These are phyloP conservation scores for Sesia bembeciformis DNA, from an alignment of 2,888 invertebrate species.

Conservation along the genomic window DNA sequence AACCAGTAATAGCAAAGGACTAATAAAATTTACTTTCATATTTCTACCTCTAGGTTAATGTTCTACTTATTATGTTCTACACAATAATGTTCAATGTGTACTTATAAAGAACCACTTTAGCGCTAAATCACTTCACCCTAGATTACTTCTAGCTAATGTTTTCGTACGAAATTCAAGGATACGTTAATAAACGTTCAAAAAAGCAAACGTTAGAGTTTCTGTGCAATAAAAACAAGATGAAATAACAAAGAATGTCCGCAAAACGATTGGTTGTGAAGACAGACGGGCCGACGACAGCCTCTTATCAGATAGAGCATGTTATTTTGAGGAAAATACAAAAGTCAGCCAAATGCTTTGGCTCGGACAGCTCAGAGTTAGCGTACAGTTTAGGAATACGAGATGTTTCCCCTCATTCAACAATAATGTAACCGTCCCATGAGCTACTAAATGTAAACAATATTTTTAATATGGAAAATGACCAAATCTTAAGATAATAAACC, in stretches of 20 bases:
- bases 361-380: slow-evolving; percentile 35
- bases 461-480: too few species aligned
- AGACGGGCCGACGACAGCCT: slow-evolving; percentile 60
- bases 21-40: too few species aligned
- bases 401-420: slow-evolving; percentile 5
- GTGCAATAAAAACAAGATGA: slow-evolving; percentile 45
- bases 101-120: neutral
- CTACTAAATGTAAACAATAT: too few species aligned
- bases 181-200: slow-evolving; percentile 11
- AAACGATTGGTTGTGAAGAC: slow-evolving; percentile 52
- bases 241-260: slow-evolving; percentile 45
- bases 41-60: too few species aligned
- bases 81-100: neutral
- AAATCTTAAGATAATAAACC: too few species aligned
- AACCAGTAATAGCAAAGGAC: too few species aligned
- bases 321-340: slow-evolving; percentile 54
- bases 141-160: neutral
- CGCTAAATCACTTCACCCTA: neutral
- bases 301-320: slow-evolving; percentile 66
- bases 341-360: slow-evolving; percentile 47
- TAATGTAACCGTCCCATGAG: too few species aligned
- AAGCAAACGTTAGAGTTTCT: slow-evolving; percentile 22
- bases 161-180: neutral
- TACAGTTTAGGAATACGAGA: slow-evolving; percentile 33
- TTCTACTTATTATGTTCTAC: neutral